phyloP scores from a whole-genome alignment of 1,140 invertebrate species.

The Trinorchestia longiramus region DNA sequence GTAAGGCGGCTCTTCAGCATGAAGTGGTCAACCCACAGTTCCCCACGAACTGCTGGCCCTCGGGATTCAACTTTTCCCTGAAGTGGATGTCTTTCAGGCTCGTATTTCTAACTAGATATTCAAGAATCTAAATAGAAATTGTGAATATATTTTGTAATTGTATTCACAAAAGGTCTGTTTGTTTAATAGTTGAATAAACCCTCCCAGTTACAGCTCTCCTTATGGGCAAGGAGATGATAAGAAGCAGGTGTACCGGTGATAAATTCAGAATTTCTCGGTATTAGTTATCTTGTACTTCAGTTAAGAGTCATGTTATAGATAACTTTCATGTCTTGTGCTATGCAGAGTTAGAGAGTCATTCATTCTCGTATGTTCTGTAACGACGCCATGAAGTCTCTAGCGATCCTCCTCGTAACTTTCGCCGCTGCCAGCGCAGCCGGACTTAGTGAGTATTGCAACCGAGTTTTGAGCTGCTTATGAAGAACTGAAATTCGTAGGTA shows the following conservation, averaged over 20 bases:
- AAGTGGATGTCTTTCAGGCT: neutral
- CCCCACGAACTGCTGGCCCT: neutral
- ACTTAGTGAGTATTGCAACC: neutral
- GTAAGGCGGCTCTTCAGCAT: neutral
- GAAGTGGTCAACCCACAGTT: neutral
- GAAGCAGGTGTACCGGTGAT: neutral
- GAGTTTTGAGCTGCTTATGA: neutral
- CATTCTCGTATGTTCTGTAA: neutral
- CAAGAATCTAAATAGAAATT: neutral
- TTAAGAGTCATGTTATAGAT: neutral
- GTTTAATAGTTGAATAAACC: neutral
- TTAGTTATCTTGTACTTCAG: neutral
- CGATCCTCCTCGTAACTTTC: neutral
- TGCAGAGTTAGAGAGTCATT: neutral
- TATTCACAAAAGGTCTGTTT: neutral
- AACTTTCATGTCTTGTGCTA: neutral
- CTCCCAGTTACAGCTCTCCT: neutral
- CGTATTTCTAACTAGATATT: neutral
- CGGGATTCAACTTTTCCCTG: neutral
- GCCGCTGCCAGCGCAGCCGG: neutral
- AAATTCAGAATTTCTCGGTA: neutral
- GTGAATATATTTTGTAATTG: neutral
- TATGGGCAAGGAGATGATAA: neutral
- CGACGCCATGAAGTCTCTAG: neutral
- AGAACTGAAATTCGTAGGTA: too few species aligned